Conservation (phyloP, 2,113 vertebrate species). For the Sceloporus undulatus region DNA sequence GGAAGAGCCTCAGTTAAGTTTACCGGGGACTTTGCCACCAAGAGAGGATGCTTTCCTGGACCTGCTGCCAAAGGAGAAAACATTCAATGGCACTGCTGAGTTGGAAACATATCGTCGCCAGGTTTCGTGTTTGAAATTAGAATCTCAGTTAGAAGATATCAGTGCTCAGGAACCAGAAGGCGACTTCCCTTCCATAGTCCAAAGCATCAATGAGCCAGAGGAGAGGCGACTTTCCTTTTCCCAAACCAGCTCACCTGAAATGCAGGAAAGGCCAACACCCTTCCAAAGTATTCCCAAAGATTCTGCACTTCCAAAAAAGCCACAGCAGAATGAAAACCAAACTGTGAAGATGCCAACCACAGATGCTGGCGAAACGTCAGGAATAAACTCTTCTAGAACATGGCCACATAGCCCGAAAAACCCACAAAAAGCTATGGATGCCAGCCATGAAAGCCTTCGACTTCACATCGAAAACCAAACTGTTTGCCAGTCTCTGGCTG, state of each 20-base stretch:
- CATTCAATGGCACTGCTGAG: constrained; percentile 48
- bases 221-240: constrained; percentile 24
- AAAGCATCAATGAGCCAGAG: constrained; percentile 25
- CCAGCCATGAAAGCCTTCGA: too few species aligned
- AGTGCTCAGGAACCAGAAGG: neutral
- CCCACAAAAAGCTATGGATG: too few species aligned
- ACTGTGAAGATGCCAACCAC: too few species aligned
- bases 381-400: too few species aligned
- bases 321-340: neutral
- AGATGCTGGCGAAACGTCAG: too few species aligned
- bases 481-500: rapidly evolving
- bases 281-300: neutral
- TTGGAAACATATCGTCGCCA: constrained; percentile 25
- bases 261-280: rapidly evolving
- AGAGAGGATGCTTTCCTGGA: constrained; percentile 50
- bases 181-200: rapidly evolving
- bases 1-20: constrained; percentile 15
- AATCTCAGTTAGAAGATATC: constrained; percentile 56
- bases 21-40: rapidly evolving
- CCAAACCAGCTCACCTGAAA: constrained; percentile 12
- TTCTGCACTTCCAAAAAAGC: neutral
- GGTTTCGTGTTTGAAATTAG: constrained; percentile 31
- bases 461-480: neutral
- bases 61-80: constrained; percentile 55
- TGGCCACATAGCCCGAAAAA: too few species aligned